Evolutionary conservation across 2,888 invertebrate genomes (phyloP).

Genomic region (Thelaira solivaga): DNA sequence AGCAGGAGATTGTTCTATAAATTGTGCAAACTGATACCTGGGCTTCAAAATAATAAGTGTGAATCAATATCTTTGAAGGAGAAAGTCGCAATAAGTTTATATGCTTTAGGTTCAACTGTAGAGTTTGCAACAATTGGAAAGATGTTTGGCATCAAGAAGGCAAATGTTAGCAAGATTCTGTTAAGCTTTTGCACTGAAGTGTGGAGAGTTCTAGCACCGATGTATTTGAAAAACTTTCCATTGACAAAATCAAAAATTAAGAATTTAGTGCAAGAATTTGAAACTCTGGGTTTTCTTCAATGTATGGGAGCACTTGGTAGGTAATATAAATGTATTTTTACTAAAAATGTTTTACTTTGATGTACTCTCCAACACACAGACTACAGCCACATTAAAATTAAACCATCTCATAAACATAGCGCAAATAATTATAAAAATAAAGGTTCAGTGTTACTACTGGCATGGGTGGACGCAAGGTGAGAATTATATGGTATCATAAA

Average conservation of each 20-base stretch:
- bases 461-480: too few relatives aligned
- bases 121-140: conserved; percentile 36
- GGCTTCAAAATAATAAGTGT: conserved; percentile 9
- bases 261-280: not conserved
- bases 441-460: too few relatives aligned
- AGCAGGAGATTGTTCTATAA: conserved; percentile 3
- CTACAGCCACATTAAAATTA: too few relatives aligned
- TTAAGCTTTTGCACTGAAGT: not conserved
- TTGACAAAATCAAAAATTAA: not conserved
- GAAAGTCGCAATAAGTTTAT: not conserved
- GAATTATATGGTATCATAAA: too few relatives aligned
- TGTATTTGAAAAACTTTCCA: not conserved
- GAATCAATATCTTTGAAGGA: conserved; percentile 32
- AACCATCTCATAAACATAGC: too few relatives aligned
- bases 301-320: not conserved
- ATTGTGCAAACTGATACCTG: conserved; percentile 16
- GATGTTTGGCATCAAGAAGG: conserved; percentile 3
- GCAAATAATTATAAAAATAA: too few relatives aligned
- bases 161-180: not conserved
- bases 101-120: conserved; percentile 25
- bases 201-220: not conserved
- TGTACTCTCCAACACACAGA: too few relatives aligned
- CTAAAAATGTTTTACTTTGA: too few relatives aligned
- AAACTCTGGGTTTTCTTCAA: not conserved
- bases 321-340: not conserved